Evolutionary conservation across 2,888 invertebrate species (phyloP).

Genomic region (Melikaiella ostensackeni): DNA sequence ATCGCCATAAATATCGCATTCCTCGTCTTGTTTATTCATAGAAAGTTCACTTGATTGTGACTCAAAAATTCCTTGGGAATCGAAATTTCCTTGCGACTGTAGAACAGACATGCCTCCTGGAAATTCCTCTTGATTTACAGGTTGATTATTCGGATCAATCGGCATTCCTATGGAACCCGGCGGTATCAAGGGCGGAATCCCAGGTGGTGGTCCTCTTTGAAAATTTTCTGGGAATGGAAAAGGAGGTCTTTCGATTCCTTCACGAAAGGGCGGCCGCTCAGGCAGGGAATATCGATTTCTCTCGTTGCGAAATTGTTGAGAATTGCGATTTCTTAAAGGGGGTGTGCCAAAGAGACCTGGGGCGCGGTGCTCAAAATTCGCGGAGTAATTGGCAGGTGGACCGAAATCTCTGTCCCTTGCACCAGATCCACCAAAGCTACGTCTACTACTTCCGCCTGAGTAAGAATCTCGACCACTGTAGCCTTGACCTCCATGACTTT

Average conservation of each 20-base stretch:
- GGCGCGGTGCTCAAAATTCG: slow-evolving; percentile 68
- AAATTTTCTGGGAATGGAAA: slow-evolving; percentile 52
- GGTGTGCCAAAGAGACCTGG: slow-evolving; percentile 64
- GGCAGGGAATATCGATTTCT: slow-evolving; percentile 54
- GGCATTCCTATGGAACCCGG: slow-evolving; percentile 42
- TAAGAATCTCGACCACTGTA: slow-evolving; percentile 78
- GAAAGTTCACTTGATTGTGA: slow-evolving; percentile 54
- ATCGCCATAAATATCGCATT: slow-evolving; percentile 82
- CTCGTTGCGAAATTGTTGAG: slow-evolving; percentile 68
- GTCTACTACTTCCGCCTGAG: slow-evolving; percentile 68
- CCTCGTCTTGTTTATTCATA: slow-evolving; percentile 69
- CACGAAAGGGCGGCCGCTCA: slow-evolving; percentile 55
- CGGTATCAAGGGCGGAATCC: slow-evolving; percentile 48
- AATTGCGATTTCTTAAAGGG: slow-evolving; percentile 69
- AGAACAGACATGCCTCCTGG: slow-evolving; percentile 34
- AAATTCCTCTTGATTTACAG: slow-evolving; percentile 38
- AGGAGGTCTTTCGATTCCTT: slow-evolving; percentile 54
- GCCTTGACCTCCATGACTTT: slow-evolving; percentile 70
- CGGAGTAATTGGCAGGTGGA: slow-evolving; percentile 65
- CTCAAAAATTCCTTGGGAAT: slow-evolving; percentile 43
- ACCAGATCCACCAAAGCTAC: slow-evolving; percentile 71
- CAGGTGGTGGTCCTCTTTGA: slow-evolving; percentile 53
- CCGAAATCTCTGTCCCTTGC: slow-evolving; percentile 63
- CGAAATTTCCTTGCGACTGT: neutral
- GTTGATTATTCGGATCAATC: neutral